phyloP scores from a whole-genome alignment of 2,888 invertebrate species.

The Chrysolina americana region DNA sequence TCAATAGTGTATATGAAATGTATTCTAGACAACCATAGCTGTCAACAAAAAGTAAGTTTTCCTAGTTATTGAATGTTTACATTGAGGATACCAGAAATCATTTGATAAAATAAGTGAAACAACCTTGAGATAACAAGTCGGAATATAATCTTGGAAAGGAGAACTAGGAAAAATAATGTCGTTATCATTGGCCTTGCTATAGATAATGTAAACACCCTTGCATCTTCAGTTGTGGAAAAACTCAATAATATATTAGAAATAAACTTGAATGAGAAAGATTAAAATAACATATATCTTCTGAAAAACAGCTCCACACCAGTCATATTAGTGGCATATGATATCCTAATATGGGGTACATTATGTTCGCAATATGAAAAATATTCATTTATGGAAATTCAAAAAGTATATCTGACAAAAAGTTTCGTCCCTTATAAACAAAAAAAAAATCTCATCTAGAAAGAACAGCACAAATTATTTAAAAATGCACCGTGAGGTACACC shows the following conservation, averaged over 20 bases:
- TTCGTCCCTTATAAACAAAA: no score
- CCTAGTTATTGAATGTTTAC: background rate
- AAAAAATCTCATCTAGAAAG: no score
- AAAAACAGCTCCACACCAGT: constrained; percentile 25
- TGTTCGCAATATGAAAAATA: no score
- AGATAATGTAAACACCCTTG: constrained; percentile 20
- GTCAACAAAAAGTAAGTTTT: constrained; percentile 21
- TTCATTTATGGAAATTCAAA: no score
- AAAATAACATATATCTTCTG: no score
- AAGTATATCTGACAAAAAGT: no score
- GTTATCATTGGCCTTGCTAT: constrained; percentile 19
- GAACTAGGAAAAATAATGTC: constrained; percentile 26
- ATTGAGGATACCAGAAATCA: constrained; percentile 15
- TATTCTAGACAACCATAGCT: constrained; percentile 19
- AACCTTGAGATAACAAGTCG: constrained; percentile 19
- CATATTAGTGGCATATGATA: no score
- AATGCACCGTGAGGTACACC: no score
- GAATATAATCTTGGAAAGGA: constrained; percentile 19
- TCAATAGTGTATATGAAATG: constrained; percentile 6
- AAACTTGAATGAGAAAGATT: constrained; percentile 16
- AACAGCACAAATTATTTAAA: no score
- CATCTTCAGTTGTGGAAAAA: constrained; percentile 21
- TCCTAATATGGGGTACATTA: no score
- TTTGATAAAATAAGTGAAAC: constrained; percentile 12
- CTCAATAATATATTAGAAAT: constrained; percentile 21